Evolutionary conservation across 2,888 invertebrate genomes (phyloP).

Genomic region (Nephrotoma appendiculata): DNA sequence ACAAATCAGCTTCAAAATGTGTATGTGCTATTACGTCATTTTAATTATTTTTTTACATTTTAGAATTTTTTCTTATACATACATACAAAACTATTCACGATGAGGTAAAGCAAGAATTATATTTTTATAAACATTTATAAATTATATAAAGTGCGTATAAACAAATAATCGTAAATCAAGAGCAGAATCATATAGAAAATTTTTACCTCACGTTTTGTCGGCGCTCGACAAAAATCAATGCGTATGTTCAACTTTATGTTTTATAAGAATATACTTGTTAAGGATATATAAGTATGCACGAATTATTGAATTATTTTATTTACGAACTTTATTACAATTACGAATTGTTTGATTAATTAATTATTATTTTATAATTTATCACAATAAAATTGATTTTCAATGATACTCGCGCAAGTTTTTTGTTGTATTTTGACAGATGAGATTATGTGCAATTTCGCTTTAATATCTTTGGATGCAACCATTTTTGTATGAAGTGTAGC

Average conservation of each 20-base stretch:
- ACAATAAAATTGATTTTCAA: neutral
- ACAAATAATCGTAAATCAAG: neutral
- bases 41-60: neutral
- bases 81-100: neutral
- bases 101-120: neutral
- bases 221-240: neutral
- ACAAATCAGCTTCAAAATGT: neutral
- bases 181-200: neutral
- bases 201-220: neutral
- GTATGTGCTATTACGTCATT: neutral
- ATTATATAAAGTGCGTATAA: neutral
- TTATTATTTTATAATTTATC: neutral
- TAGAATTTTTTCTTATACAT: neutral
- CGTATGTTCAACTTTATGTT: neutral
- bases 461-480: neutral
- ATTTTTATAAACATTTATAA: neutral
- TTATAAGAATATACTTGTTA: neutral
- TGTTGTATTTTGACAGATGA: neutral
- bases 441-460: neutral
- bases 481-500: neutral
- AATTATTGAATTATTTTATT: neutral
- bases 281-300: neutral
- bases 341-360: neutral
- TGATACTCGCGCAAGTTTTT: neutral
- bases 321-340: neutral